Base-by-base conservation (phyloP, 2,888 invertebrate genomes). In the Lissonota sp. region DNA sequence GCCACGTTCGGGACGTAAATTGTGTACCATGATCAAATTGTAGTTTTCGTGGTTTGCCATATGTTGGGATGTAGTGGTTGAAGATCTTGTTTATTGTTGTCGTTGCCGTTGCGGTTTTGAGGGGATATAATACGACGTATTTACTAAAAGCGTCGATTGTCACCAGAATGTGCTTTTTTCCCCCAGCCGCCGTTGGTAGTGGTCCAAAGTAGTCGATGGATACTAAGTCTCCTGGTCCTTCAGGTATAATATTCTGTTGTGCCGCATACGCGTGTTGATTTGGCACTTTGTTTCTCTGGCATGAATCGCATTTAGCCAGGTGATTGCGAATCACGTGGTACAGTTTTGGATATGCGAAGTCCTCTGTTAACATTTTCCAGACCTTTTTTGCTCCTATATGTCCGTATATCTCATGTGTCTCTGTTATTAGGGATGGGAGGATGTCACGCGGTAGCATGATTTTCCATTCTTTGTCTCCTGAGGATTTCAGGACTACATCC, bases 181-280 rank as follows among this genome's bases (percentile, higher is more conserved):
- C 69, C 0, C 57, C 57, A 1, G 4, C 7, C 3, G 14, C 40
- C 4, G 69, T 1, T 2, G 69, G 57, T 6, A 69, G 26, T 26
- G 69, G 57, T 44, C 69, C 69, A 46, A n/a, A 69, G 5, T 26
- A 57, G n/a, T 69, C 69, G 1, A 69, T 69, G 0, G 69, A 69
- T 0, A 69, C 46, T 2, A 69, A 37, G 8, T 69, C 69, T 6
- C 57, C 57, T n/a, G 69, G 57, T n/a, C 42, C 55, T 6, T 55
- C 69, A 2, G 69, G 69, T 1, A 16, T 26, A 0, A 69, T 42
- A 4, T 14, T 69, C 16, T 40, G 57, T 53, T 39, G 39, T 1
- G 14, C 7, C 2, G 67, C 42, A 10, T 55, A 55, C 0, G 49
- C 16, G 5, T 49, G n/a, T 10, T 55, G 55, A 10, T 57, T 69